A percentile compares a stretch with the other conserved stretches of the same genome.
phyloP scores from a whole-genome alignment of 2,888 invertebrate genomes.

The Biston stratarius region DNA sequence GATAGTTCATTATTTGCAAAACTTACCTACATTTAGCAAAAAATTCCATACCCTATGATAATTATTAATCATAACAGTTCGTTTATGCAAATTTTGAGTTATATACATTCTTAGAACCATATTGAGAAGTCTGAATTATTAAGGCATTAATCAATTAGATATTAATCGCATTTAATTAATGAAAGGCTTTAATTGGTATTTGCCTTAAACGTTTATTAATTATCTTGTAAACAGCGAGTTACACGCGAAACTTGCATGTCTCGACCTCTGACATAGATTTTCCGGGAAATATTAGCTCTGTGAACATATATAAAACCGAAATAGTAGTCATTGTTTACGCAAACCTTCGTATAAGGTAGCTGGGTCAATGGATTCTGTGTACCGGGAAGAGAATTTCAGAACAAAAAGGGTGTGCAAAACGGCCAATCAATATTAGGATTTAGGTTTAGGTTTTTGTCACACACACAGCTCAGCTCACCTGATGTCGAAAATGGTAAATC shows the following conservation, averaged over 20 bases:
- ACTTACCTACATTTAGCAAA: not conserved
- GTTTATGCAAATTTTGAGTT: not conserved
- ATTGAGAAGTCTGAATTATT: conserved; percentile 54
- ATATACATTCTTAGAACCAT: conserved; percentile 34
- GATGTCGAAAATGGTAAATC: too few species aligned
- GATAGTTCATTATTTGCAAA: too few species aligned
- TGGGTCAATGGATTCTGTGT: too few species aligned
- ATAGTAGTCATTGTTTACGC: not conserved
- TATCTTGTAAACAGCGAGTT: conserved; percentile 66
- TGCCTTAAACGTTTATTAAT: conserved; percentile 69
- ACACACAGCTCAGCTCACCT: too few species aligned
- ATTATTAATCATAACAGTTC: not conserved
- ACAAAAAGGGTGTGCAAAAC: too few species aligned
- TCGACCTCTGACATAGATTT: conserved; percentile 73
- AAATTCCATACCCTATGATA: not conserved
- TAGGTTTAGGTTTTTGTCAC: too few species aligned
- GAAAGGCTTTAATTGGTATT: conserved; percentile 69
- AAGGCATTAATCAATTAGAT: conserved; percentile 62
- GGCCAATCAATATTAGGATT: too few species aligned
- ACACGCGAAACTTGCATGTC: conserved; percentile 68
- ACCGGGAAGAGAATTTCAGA: too few species aligned
- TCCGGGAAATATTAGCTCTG: conserved; percentile 66
- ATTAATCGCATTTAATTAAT: conserved; percentile 64
- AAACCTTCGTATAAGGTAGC: not conserved
- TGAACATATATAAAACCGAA: not conserved